Conservation (phyloP, 2,888 invertebrate genomes). For the Morpho helenor region DNA sequence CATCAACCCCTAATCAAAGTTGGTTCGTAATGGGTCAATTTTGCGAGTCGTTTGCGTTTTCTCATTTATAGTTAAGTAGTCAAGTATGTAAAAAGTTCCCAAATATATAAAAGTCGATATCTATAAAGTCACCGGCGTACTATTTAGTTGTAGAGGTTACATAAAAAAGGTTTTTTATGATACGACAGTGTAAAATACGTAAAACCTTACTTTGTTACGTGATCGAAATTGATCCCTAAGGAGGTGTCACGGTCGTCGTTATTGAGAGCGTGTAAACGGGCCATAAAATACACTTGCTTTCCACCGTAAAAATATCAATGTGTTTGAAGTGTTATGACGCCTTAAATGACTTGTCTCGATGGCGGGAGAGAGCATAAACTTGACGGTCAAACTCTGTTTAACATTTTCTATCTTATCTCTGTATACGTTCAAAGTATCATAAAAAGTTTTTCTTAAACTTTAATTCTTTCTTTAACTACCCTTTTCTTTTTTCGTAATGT, state of each 20-base stretch:
- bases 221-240: constrained; percentile 46
- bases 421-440: too few species aligned
- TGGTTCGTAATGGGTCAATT: too few species aligned
- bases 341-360: constrained; percentile 10
- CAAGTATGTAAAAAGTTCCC: too few species aligned
- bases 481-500: too few species aligned
- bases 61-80: too few species aligned
- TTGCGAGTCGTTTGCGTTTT: too few species aligned
- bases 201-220: constrained; percentile 37
- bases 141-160: constrained; percentile 6
- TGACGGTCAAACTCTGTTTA: background rate
- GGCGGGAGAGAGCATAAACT: background rate
- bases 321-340: constrained; percentile 2
- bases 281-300: constrained; percentile 25
- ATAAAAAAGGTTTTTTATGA: constrained; percentile 36
- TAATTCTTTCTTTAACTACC: too few species aligned
- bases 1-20: too few species aligned
- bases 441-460: too few species aligned
- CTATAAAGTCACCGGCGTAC: too few species aligned
- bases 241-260: constrained; percentile 35
- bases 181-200: constrained; percentile 38
- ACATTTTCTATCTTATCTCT: background rate
- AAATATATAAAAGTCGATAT: too few species aligned
- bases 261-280: constrained; percentile 30
- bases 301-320: constrained; percentile 15